A percentile compares a stretch with the other conserved stretches of the same genome.
Evolutionary conservation across 2,113 vertebrate genomes (phyloP).

Genomic region (Heliornis fulica): DNA sequence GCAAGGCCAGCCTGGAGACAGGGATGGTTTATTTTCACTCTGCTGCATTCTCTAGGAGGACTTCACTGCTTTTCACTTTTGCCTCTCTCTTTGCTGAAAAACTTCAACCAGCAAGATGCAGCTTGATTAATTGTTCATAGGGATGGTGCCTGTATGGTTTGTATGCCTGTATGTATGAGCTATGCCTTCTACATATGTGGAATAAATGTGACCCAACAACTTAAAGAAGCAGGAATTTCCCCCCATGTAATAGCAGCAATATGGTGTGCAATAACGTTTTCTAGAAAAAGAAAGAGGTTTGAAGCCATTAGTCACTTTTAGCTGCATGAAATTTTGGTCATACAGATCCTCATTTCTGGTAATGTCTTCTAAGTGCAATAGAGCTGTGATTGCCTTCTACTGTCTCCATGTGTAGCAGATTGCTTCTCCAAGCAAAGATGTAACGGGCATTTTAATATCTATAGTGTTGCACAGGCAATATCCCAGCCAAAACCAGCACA

Average conservation of each 20-base stretch:
- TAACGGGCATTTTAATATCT: constrained; percentile 41
- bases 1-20: background rate
- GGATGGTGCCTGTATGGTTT: background rate
- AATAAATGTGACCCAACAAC: background rate
- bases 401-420: background rate
- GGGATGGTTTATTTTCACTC: background rate
- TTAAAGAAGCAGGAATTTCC: background rate
- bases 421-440: constrained; percentile 18
- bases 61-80: background rate
- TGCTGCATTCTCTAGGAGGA: background rate
- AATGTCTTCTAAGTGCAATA: background rate
- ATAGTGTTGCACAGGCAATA: background rate
- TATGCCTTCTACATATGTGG: background rate
- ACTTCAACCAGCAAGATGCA: background rate
- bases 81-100: background rate
- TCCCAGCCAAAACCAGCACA: too few species aligned
- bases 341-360: background rate
- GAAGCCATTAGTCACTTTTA: constrained; percentile 27
- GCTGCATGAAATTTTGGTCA: constrained; percentile 9
- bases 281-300: background rate
- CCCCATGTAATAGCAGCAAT: background rate
- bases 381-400: constrained; percentile 10
- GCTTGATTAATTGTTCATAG: background rate
- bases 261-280: background rate
- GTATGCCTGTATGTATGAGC: background rate